Conservation (phyloP, 1,140 invertebrate species). For the Drosophila sechellia region DNA sequence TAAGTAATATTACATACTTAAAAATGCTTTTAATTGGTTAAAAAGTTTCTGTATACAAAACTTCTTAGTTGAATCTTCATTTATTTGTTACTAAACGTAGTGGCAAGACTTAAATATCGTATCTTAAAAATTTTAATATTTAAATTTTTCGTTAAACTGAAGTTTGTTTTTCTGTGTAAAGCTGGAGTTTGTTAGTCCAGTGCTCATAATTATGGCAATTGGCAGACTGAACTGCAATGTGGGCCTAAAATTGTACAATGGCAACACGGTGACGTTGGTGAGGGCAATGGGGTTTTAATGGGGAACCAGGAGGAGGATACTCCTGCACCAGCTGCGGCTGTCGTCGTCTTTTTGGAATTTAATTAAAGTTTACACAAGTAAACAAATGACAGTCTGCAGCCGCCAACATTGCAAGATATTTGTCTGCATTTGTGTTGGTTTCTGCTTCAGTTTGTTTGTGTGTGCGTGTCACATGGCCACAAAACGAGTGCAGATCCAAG, state of each 20-base stretch:
- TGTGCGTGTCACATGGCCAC: conserved; percentile 63
- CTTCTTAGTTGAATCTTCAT: no score
- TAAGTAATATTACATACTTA: no score
- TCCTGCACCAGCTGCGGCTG: conserved; percentile 51
- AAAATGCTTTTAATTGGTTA: no score
- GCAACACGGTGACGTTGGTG: neutral
- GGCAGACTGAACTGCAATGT: conserved; percentile 61
- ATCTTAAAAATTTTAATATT: neutral
- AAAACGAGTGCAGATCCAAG: conserved; percentile 55
- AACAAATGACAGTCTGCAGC: conserved; percentile 80
- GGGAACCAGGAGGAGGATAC: conserved; percentile 5
- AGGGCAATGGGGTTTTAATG: neutral
- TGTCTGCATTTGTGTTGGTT: conserved; percentile 31
- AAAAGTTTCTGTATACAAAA: no score
- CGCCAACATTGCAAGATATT: conserved; percentile 57
- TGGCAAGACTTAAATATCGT: no score
- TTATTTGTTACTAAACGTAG: no score
- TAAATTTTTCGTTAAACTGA: neutral
- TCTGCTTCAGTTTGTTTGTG: conserved; percentile 11
- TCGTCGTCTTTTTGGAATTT: conserved; percentile 78
- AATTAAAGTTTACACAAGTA: conserved; percentile 82
- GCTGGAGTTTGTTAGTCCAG: conserved; percentile 18
- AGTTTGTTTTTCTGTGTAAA: conserved; percentile 1
- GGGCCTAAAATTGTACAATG: conserved; percentile 65
- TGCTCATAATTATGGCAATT: conserved; percentile 74